phyloP scores from a whole-genome alignment of 1,140 invertebrate species.

The Akabosia matsudoensis region DNA sequence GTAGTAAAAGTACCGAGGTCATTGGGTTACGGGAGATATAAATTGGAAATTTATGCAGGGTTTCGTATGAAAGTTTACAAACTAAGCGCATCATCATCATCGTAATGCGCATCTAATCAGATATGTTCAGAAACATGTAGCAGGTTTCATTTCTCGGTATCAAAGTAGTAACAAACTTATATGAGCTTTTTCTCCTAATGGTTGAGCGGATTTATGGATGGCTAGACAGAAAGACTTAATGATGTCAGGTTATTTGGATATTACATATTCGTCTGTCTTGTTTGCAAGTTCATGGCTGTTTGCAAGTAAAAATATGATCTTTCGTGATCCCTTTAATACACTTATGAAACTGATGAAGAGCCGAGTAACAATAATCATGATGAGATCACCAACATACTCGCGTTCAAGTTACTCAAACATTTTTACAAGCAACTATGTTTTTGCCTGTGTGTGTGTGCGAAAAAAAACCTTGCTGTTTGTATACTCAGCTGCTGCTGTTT shows the following conservation, averaged over 20 bases:
- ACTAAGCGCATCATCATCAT: too few species aligned
- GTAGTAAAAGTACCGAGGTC: not conserved
- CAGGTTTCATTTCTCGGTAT: too few species aligned
- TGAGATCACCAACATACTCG: too few species aligned
- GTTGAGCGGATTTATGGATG: not conserved
- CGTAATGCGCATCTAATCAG: too few species aligned
- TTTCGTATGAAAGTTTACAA: too few species aligned
- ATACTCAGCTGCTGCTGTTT: constrained; percentile 19
- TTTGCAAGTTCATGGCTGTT: not conserved
- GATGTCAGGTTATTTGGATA: not conserved
- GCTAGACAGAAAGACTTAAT: not conserved
- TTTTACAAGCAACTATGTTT: too few species aligned
- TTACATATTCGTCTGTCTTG: not conserved
- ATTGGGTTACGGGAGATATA: too few species aligned
- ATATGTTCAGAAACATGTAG: too few species aligned
- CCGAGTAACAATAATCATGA: not conserved
- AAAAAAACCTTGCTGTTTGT: not conserved
- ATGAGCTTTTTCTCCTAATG: too few species aligned
- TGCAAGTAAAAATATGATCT: not conserved
- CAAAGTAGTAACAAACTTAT: too few species aligned
- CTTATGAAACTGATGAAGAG: not conserved
- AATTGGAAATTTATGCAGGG: too few species aligned
- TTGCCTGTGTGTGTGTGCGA: not conserved
- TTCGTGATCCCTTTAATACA: not conserved
- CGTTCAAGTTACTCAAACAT: too few species aligned